Conservation (phyloP, 2,888 invertebrate species). For the Branchipolynoe longqiensis region DNA sequence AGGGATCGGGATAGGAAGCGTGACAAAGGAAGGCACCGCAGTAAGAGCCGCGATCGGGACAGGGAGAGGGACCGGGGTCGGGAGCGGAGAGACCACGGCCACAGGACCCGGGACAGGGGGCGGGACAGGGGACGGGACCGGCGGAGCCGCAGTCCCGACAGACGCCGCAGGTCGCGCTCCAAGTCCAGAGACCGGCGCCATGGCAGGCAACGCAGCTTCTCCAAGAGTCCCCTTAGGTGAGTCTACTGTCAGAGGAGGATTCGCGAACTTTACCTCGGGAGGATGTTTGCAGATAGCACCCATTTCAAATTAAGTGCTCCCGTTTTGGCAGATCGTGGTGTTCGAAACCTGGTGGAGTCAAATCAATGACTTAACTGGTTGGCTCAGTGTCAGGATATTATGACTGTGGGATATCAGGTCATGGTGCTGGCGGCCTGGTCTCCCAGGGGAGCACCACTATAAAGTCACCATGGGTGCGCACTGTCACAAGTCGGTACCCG, state of each 20-base stretch:
- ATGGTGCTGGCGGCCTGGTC: no score
- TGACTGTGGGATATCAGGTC: no score
- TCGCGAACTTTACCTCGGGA: no score
- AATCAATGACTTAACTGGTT: no score
- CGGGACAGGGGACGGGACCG: slow-evolving; percentile 62
- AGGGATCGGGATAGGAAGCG: slow-evolving; percentile 68
- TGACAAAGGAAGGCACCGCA: slow-evolving; percentile 69
- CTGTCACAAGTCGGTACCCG: no score
- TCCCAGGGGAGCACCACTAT: no score
- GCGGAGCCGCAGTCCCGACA: slow-evolving; percentile 29
- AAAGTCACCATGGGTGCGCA: no score
- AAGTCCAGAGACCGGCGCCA: background rate
- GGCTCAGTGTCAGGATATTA: no score
- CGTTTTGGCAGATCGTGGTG: no score
- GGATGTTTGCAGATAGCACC: no score
- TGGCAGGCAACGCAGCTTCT: slow-evolving; percentile 35
- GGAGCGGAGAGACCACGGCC: slow-evolving; percentile 54
- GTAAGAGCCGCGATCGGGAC: slow-evolving; percentile 55
- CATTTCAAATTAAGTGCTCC: no score
- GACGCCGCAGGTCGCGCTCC: background rate
- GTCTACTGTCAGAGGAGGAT: background rate
- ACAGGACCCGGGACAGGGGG: slow-evolving; percentile 69
- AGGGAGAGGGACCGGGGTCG: slow-evolving; percentile 44
- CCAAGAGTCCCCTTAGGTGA: slow-evolving; percentile 49
- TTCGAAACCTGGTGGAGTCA: no score